phyloP scores from a whole-genome alignment of 2,113 vertebrate species.

The Patagioenas fasciata region DNA sequence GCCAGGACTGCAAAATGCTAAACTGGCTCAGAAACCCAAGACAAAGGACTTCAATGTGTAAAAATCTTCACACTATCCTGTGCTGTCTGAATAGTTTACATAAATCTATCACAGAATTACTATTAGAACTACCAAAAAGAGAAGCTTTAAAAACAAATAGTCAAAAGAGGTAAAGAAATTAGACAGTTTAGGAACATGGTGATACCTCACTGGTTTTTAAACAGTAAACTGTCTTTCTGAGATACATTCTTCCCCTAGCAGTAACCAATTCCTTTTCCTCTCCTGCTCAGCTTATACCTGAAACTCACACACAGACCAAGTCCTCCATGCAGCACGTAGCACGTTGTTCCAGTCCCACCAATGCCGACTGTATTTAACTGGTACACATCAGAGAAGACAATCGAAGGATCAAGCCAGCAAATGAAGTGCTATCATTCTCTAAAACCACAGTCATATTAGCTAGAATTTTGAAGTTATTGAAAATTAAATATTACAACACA shows the following conservation, averaged over 20 bases:
- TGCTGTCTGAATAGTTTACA: background rate
- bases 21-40: background rate
- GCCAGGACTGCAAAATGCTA: background rate
- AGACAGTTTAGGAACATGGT: background rate
- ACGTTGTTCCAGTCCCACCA: background rate
- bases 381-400: background rate
- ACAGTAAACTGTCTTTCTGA: background rate
- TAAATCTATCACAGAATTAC: background rate
- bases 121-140: background rate
- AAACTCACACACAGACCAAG: background rate
- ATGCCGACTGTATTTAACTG: fast-evolving
- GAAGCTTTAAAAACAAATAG: background rate
- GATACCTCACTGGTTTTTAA: background rate
- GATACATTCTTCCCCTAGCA: background rate
- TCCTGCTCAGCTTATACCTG: background rate
- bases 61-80: background rate
- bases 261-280: background rate
- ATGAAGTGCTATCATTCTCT: background rate
- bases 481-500: background rate
- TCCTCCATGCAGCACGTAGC: background rate
- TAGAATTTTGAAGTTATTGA: background rate
- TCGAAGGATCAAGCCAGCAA: background rate
- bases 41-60: background rate
- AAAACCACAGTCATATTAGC: background rate
- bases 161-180: background rate